These are phyloP conservation scores for Tetraodon nigroviridis DNA, from an alignment of 2,113 vertebrate genomes.

Conservation along the genomic window DNA sequence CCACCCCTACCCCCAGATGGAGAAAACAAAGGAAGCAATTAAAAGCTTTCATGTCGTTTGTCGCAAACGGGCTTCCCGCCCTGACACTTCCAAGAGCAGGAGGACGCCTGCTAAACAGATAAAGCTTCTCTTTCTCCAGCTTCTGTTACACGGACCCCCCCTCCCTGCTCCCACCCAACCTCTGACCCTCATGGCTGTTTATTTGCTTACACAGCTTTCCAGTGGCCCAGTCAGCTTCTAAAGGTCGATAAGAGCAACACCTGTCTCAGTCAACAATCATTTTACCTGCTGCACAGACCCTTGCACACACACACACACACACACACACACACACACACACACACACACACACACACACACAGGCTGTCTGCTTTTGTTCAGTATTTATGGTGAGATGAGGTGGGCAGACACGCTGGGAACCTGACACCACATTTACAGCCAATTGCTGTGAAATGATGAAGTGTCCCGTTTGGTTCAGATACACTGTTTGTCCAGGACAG, in stretches of 20 bases:
- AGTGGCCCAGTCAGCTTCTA: constrained; percentile 58
- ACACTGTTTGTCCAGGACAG: constrained; percentile 23
- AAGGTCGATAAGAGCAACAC: constrained; percentile 73
- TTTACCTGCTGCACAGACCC: neutral
- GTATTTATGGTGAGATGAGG: constrained; percentile 64
- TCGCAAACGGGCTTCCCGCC: constrained; percentile 56
- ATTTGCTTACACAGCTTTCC: constrained; percentile 80
- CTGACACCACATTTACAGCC: constrained; percentile 71
- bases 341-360: neutral
- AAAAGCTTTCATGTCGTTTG: constrained; percentile 65
- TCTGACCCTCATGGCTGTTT: constrained; percentile 71
- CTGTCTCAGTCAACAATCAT: constrained; percentile 72
- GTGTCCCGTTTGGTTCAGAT: constrained; percentile 67
- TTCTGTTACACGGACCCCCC: constrained; percentile 57
- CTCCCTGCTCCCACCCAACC: constrained; percentile 34
- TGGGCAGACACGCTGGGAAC: constrained; percentile 56
- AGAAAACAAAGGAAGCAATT: constrained; percentile 81
- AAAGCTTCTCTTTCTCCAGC: constrained; percentile 54
- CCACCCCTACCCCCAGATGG: constrained; percentile 66
- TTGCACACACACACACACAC: neutral
- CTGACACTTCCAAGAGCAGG: constrained; percentile 48
- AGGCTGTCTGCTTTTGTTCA: constrained; percentile 54
- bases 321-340: neutral
- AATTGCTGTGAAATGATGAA: constrained; percentile 67
- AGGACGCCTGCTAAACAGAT: constrained; percentile 82